Percentiles rank a stretch among this genome's conserved stretches.
These are phyloP conservation scores for Phaethornis superciliosus DNA, from an alignment of 2,113 vertebrate species.

Conservation along the genomic window DNA sequence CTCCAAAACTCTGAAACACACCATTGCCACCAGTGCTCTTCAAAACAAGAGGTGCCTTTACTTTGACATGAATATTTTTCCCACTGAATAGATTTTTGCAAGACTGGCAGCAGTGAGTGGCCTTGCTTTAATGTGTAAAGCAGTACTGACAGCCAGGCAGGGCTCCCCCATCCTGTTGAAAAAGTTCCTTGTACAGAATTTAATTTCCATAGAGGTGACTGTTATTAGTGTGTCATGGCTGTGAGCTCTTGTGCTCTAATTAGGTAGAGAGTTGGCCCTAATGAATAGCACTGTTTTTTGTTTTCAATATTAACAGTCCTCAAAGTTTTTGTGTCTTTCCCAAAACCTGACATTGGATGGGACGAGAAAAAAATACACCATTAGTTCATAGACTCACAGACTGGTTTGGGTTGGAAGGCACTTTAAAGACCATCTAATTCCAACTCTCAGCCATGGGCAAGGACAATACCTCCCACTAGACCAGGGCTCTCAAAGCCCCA, in stretches of 20 bases:
- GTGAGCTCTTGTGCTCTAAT: neutral
- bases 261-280: neutral
- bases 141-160: neutral
- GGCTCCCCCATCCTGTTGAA: neutral
- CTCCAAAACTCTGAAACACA: neutral
- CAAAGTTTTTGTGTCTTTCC: neutral
- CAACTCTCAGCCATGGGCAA: too few species aligned
- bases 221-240: neutral
- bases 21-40: neutral
- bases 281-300: neutral
- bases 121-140: neutral
- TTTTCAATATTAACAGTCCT: neutral
- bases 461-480: too few species aligned
- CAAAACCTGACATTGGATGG: neutral
- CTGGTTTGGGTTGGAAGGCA: too few species aligned
- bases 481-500: too few species aligned
- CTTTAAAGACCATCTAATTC: too few species aligned
- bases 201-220: neutral
- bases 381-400: neutral
- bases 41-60: neutral
- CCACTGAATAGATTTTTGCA: neutral
- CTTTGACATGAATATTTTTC: accelerated
- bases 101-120: neutral
- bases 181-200: neutral
- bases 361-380: accelerated